Conservation (phyloP, 2,888 invertebrate genomes). For the Slavum lentiscoides region DNA sequence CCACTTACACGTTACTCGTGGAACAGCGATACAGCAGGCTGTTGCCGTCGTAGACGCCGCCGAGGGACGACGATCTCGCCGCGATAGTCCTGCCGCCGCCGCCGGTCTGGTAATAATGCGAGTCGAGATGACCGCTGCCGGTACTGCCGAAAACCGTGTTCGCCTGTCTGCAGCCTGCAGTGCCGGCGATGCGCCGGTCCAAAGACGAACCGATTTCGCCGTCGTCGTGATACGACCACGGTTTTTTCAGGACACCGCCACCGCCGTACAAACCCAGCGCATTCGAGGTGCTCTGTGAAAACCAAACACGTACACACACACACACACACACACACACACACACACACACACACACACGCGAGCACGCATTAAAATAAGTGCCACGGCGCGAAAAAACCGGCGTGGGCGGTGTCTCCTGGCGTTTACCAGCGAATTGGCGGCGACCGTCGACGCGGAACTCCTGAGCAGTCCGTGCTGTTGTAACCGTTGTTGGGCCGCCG, state of each 20-base stretch:
- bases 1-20: slow-evolving; percentile 45
- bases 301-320: no score
- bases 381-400: background rate
- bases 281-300: background rate
- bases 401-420: background rate
- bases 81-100: background rate
- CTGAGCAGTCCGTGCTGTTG: slow-evolving; percentile 30
- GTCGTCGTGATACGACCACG: slow-evolving; percentile 40
- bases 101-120: slow-evolving; percentile 2
- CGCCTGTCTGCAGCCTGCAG: background rate
- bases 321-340: no score
- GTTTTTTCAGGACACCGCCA: background rate
- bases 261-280: slow-evolving; percentile 33
- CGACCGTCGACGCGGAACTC: slow-evolving; percentile 15
- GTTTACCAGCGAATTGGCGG: slow-evolving; percentile 25
- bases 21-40: slow-evolving; percentile 35
- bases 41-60: slow-evolving; percentile 34
- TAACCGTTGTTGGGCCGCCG: slow-evolving; percentile 13
- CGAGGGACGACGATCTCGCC: slow-evolving; percentile 1
- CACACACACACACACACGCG: no score
- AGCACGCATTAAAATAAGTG: no score
- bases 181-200: slow-evolving; percentile 9
- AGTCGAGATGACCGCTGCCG: background rate
- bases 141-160: background rate
- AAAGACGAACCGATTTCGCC: slow-evolving; percentile 20